Conservation (phyloP, 2,888 invertebrate species). For the Buathra laborator region DNA sequence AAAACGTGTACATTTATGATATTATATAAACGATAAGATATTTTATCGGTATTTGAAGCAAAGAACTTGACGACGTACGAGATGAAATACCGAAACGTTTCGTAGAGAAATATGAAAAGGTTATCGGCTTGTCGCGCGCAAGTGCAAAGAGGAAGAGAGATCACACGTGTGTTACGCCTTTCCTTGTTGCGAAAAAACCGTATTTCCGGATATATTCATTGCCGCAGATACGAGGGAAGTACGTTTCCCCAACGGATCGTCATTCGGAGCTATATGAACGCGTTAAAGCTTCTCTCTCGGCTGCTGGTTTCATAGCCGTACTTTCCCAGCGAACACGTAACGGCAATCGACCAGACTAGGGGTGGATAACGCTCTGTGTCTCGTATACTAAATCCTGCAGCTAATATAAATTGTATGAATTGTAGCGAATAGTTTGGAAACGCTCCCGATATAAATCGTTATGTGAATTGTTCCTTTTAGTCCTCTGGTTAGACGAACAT, state of each 20-base stretch:
- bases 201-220: slow-evolving; percentile 62
- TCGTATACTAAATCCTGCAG: slow-evolving; percentile 2
- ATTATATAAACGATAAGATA: slow-evolving; percentile 33
- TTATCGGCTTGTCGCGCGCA: slow-evolving; percentile 30
- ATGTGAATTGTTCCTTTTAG: neutral
- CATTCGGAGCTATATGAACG: slow-evolving; percentile 33
- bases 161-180: slow-evolving; percentile 6
- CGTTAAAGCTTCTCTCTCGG: slow-evolving; percentile 25
- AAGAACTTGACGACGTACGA: neutral
- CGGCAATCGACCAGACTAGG: slow-evolving; percentile 20
- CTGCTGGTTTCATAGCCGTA: slow-evolving; percentile 50
- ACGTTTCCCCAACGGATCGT: slow-evolving; percentile 23
- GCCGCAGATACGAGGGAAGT: slow-evolving; percentile 25
- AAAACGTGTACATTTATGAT: slow-evolving; percentile 24
- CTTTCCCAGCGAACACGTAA: slow-evolving; percentile 20
- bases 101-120: slow-evolving; percentile 49
- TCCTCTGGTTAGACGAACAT: no score
- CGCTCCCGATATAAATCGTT: neutral
- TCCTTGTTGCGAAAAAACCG: slow-evolving; percentile 49
- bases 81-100: slow-evolving; percentile 17
- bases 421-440: neutral
- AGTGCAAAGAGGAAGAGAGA: slow-evolving; percentile 35
- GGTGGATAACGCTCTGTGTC: slow-evolving; percentile 12
- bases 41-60: slow-evolving; percentile 51
- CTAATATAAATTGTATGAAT: slow-evolving; percentile 1